Percentiles rank a stretch among this genome's conserved stretches.
phyloP scores from a whole-genome alignment of 1,140 invertebrate species.

The Neelides sp. region DNA sequence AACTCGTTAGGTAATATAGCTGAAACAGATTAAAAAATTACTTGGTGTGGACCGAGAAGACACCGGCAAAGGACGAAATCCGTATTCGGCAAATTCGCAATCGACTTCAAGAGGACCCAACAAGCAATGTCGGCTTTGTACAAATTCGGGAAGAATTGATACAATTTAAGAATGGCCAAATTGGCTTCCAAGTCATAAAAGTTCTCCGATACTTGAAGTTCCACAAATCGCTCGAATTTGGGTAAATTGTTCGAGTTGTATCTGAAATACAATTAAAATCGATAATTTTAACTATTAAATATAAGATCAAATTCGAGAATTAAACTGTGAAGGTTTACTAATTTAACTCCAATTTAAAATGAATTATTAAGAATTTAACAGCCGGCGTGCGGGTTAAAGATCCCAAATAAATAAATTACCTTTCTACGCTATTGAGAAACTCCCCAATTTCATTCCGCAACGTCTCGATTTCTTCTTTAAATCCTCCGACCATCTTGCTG shows the following conservation, averaged over 20 bases:
- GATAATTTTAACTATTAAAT: background rate
- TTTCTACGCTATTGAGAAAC: slow-evolving; percentile 24
- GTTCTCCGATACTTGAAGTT: slow-evolving; percentile 83
- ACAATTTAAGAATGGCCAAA: slow-evolving; percentile 66
- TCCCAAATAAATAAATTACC: slow-evolving; percentile 11
- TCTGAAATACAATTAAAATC: slow-evolving; percentile 39
- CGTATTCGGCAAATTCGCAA: slow-evolving; percentile 91
- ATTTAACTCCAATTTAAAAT: background rate
- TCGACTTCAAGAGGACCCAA: slow-evolving; percentile 79
- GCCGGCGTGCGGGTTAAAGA: background rate
- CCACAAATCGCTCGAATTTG: slow-evolving; percentile 80
- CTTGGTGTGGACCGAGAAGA: slow-evolving; percentile 70
- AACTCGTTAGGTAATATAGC: too few species aligned
- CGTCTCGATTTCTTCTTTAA: slow-evolving; percentile 20
- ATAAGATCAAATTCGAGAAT: background rate
- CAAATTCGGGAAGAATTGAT: slow-evolving; percentile 85
- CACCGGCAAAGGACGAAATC: slow-evolving; percentile 96
- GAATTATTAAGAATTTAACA: background rate
- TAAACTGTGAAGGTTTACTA: background rate
- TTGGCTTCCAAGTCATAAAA: slow-evolving; percentile 93
- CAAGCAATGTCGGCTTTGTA: slow-evolving; percentile 69
- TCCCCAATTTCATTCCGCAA: slow-evolving; percentile 12
- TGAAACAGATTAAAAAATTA: slow-evolving; percentile 40
- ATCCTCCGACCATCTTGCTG: slow-evolving; percentile 22
- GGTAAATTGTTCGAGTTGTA: slow-evolving; percentile 90